Evolutionary conservation across 2,113 vertebrate species (phyloP), one percentile per base, ranked within the genome.

Genomic region (Cryptotis parvus): DNA sequence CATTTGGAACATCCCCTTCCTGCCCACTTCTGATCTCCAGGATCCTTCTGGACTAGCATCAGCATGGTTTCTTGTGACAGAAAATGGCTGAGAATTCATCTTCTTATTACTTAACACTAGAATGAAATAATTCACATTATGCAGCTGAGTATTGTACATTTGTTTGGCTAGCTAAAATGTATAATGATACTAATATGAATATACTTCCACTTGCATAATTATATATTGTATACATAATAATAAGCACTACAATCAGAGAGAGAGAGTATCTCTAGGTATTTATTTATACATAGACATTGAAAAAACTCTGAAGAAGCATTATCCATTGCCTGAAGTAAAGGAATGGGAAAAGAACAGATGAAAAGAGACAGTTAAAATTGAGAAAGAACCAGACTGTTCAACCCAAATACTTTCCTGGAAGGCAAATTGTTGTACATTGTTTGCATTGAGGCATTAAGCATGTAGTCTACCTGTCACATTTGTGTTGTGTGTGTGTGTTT

Each of bases 301-400:
- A 95, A 92, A 70, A 58, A 58, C 3, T 22, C 11, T 66, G n/a
- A 92, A 18, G 18, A 24, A 4, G 82, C 66, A 82, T 95, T 87
- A 39, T 87, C 49, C 63, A 39, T 39, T 81, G 43, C 45, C 55
- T 84, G 9, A 89, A 90, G 66, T 91, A 91, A 94, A 84, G 22
- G 33, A 33, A 75, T 52, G 9, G 78, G 27, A 84, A 94, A 94
- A 93, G 39, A 75, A 15, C 75, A 94, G 85, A 94, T 90, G 49
- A 94, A 69, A 91, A 68, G 65, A 91, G 55, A 94, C 22, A 86
- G 29, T 18, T 72, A 82, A 87, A 93, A 68, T 75, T 92, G 81
- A 91, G 16, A 89, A 29, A 80, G 0, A 20, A 74, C 9, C 24
- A 75, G 39, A 55, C 77, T 66, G 94, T 79, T 90, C 74, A 91